phyloP scores from a whole-genome alignment of 2,888 invertebrate genomes.

The Dasysyrphus tricinctus region DNA sequence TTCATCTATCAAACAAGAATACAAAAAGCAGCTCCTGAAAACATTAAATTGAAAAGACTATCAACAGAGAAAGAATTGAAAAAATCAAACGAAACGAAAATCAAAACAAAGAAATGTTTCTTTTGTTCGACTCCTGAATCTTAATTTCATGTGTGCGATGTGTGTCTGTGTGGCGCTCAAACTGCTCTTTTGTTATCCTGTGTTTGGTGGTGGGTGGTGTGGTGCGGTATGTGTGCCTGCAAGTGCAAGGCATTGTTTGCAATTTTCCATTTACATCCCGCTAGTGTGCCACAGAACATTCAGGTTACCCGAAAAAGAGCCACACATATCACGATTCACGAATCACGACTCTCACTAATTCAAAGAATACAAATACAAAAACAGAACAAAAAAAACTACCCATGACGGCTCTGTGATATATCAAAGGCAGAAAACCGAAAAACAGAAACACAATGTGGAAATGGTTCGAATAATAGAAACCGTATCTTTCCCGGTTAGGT shows the following conservation, averaged over 20 bases:
- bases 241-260: constrained; percentile 61
- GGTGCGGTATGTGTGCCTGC: background rate
- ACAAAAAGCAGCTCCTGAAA: background rate
- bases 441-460: constrained; percentile 8
- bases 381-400: background rate
- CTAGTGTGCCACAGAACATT: constrained; percentile 16
- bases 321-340: background rate
- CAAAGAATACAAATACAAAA: too few relatives aligned
- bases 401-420: constrained; percentile 10
- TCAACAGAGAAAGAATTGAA: constrained; percentile 14
- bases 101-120: constrained; percentile 35
- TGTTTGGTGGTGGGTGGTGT: background rate
- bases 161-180: constrained; percentile 31
- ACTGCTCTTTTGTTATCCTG: constrained; percentile 59
- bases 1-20: background rate
- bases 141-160: constrained; percentile 46
- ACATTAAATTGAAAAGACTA: constrained; percentile 19
- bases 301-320: constrained; percentile 28
- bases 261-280: constrained; percentile 54
- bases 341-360: background rate
- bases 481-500: too few relatives aligned
- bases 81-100: constrained; percentile 14
- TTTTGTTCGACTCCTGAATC: constrained; percentile 53
- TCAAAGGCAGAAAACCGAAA: constrained; percentile 30
- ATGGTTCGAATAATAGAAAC: constrained; percentile 57